Base-by-base conservation (phyloP, 92 coral and sea anemone species). In the Epizoanthus stellaris region DNA sequence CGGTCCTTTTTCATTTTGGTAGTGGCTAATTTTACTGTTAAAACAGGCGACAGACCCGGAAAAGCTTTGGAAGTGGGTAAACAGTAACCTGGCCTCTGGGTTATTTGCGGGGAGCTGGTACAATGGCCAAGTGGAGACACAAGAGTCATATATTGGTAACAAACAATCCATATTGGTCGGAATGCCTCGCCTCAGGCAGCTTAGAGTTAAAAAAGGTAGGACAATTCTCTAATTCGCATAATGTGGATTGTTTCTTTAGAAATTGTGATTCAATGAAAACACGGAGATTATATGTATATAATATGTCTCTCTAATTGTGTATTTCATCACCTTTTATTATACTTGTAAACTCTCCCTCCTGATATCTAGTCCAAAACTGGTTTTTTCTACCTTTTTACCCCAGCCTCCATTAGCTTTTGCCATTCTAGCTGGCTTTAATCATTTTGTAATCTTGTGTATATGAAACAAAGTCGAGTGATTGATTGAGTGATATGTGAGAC, bases 181-280 rank as follows among this genome's bases (percentile, higher is more conserved):
- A 49, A 90, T 94, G 98, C 98, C 98, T 10, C 90, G 94, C 13
- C 67, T 94, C 19, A 86, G 98, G 64, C 98, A 94, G 69, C 91
- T 94, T 6, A 77, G 98, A 80, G 57, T 94, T 2, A 75, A 88
- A 82, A 76, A 80, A 92, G 95, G 98, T 90, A 42, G 56, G 81
- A 23, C 58, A 30, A 30, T 30, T 30, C 36, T 15, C 3, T 21
- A 15, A 23, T 23, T 7, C 39, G 5, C 21, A 3, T 42, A 39
- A 36, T 23, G 9, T 36, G 5, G 30, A 56, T 75, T 75, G 3
- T 0, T 16, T 61, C 8, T 61, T 0, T 61, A 8, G 16, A 64
- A 64, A 25, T 67, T 2, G 4, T 20, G 49, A 45, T 45, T 45
- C 0, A 7, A 45, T 2, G 49, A 45, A 45, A 52, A 13, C 7